Evolutionary conservation across 1,140 invertebrate genomes (phyloP).

Genomic region (Acyrthosiphon pisum): DNA sequence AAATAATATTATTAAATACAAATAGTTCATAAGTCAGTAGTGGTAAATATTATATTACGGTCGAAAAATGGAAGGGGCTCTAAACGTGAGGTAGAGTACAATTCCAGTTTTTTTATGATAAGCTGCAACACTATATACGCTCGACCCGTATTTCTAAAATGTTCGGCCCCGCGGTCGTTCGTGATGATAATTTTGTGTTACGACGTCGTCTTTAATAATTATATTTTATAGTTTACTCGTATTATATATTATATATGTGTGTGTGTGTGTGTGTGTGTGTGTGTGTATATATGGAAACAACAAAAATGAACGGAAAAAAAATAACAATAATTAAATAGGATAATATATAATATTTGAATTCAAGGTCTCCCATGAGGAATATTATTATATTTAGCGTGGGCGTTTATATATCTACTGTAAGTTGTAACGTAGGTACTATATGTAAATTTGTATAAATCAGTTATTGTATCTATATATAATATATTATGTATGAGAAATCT

Average conservation of each 20-base stretch:
- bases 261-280: background rate
- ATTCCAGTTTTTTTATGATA: conserved; percentile 29
- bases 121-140: background rate
- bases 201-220: background rate
- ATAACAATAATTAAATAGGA: conserved; percentile 1
- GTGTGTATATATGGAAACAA: background rate
- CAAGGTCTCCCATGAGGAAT: background rate
- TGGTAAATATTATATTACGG: background rate
- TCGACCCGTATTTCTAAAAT: conserved; percentile 3
- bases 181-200: conserved; percentile 34
- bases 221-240: background rate
- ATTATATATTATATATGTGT: background rate
- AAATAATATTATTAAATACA: background rate
- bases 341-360: background rate
- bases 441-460: background rate
- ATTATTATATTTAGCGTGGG: background rate
- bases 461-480: background rate
- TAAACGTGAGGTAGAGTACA: too few relatives aligned
- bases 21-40: background rate
- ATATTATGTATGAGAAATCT: too few relatives aligned
- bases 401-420: background rate
- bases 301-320: conserved; percentile 1
- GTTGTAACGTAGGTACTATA: background rate
- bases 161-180: conserved; percentile 29
- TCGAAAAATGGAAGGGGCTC: background rate